Percentiles rank a stretch among this genome's conserved stretches.
Evolutionary conservation across 2,113 vertebrate species (phyloP).

Genomic region (Trachemys scripta): DNA sequence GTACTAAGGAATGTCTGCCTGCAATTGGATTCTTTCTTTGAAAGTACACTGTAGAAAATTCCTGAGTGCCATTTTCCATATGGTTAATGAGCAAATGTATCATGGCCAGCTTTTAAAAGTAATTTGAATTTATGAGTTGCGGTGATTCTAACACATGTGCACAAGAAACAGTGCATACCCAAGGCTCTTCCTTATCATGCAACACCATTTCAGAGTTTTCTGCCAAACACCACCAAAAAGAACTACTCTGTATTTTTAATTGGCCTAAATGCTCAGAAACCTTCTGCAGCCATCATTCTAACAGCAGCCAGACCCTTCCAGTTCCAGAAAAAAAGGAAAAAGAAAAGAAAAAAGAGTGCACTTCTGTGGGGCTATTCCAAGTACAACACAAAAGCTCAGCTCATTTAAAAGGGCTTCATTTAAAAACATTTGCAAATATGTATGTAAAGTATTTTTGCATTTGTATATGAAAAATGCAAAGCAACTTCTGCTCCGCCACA

Average conservation of each 20-base stretch:
- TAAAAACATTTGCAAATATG: constrained; percentile 22
- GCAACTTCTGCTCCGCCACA: not conserved
- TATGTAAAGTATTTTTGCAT: not conserved
- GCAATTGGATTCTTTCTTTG: constrained; percentile 93
- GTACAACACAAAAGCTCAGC: constrained; percentile 24
- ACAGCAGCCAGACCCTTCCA: not conserved
- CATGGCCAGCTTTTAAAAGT: constrained; percentile 88
- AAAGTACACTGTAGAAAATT: constrained; percentile 88
- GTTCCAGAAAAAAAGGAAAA: constrained; percentile 35
- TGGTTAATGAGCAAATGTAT: constrained; percentile 90
- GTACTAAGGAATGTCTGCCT: constrained; percentile 91
- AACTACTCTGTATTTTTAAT: constrained; percentile 77
- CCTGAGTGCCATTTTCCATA: constrained; percentile 92
- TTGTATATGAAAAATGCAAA: not conserved
- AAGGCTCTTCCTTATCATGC: constrained; percentile 82
- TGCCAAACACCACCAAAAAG: constrained; percentile 80
- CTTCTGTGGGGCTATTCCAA: constrained; percentile 19
- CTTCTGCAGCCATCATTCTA: constrained; percentile 58
- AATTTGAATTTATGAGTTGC: constrained; percentile 85
- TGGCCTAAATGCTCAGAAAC: constrained; percentile 76
- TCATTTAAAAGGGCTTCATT: constrained; percentile 11
- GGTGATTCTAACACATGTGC: constrained; percentile 82
- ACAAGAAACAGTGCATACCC: constrained; percentile 73
- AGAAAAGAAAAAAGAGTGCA: not conserved
- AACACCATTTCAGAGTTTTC: constrained; percentile 75